Conservation (phyloP, 2,888 invertebrate species). For the Parasteatoda lunata region DNA sequence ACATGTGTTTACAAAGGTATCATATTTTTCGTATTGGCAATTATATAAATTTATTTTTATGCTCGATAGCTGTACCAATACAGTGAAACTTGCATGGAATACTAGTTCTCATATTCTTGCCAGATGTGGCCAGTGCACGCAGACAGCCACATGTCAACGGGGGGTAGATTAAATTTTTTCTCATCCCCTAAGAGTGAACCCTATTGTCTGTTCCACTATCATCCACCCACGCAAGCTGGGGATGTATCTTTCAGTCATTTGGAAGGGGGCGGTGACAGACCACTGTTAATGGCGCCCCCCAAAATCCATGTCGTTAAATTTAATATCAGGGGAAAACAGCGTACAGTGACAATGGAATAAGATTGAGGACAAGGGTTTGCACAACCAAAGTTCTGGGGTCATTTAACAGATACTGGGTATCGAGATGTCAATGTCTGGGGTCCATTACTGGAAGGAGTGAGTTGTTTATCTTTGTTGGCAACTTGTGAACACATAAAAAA, state of each 20-base stretch:
- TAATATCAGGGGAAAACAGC: conserved; percentile 25
- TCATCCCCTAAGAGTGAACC: conserved; percentile 10
- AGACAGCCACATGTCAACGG: too few relatives aligned
- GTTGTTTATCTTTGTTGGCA: too few relatives aligned
- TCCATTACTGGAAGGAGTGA: too few relatives aligned
- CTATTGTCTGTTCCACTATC: conserved; percentile 15
- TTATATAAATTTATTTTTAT: too few relatives aligned
- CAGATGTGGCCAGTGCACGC: too few relatives aligned
- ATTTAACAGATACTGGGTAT: neutral
- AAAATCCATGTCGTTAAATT: conserved; percentile 35
- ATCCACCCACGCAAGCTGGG: neutral
- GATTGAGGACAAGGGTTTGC: conserved; percentile 1
- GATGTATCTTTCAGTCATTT: neutral
- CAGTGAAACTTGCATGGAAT: too few relatives aligned
- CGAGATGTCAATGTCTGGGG: neutral
- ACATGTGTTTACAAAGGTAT: too few relatives aligned
- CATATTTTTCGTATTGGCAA: too few relatives aligned
- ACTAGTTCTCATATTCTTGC: too few relatives aligned
- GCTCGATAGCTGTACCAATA: too few relatives aligned
- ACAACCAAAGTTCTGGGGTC: neutral
- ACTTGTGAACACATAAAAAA: too few relatives aligned
- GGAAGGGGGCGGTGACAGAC: neutral
- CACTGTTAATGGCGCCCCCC: conserved; percentile 17
- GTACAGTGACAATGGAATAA: neutral
- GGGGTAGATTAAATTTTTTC: conserved; percentile 29